phyloP scores from a whole-genome alignment of 1,140 invertebrate species.

The Teleogryllus occipitalis region DNA sequence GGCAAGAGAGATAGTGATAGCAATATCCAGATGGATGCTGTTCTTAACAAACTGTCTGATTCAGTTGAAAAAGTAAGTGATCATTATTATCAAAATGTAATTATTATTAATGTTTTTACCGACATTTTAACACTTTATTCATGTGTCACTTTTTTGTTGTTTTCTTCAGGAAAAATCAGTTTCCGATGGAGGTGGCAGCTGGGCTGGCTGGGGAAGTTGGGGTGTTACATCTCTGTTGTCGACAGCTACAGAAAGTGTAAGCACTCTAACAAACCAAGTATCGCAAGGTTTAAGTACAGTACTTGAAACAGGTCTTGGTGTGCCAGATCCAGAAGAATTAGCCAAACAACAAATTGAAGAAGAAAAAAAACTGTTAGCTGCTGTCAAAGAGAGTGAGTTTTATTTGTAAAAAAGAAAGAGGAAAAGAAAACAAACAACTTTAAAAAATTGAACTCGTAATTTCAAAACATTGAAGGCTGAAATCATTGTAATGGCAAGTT shows the following conservation, averaged over 20 bases:
- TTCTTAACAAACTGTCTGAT: no score
- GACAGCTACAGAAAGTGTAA: conserved; percentile 61
- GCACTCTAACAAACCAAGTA: conserved; percentile 66
- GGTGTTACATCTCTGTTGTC: conserved; percentile 62
- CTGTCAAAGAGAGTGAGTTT: conserved; percentile 10
- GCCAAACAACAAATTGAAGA: conserved; percentile 41
- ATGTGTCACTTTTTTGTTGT: no score
- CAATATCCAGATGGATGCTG: no score
- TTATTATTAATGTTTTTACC: no score
- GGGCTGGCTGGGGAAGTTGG: conserved; percentile 56
- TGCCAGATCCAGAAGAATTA: conserved; percentile 65
- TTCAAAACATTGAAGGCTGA: not conserved
- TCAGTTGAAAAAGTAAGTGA: no score
- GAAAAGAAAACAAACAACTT: no score
- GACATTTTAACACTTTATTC: no score
- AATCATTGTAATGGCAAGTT: not conserved
- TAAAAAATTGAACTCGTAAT: no score
- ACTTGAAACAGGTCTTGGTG: conserved; percentile 65
- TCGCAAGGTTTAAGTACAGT: conserved; percentile 66
- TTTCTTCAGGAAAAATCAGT: no score
- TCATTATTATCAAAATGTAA: no score
- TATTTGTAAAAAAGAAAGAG: not conserved
- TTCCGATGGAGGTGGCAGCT: conserved; percentile 27
- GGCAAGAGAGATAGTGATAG: no score
- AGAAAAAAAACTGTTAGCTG: not conserved